phyloP scores from a whole-genome alignment of 2,888 invertebrate genomes.

The Agelastica alni region DNA sequence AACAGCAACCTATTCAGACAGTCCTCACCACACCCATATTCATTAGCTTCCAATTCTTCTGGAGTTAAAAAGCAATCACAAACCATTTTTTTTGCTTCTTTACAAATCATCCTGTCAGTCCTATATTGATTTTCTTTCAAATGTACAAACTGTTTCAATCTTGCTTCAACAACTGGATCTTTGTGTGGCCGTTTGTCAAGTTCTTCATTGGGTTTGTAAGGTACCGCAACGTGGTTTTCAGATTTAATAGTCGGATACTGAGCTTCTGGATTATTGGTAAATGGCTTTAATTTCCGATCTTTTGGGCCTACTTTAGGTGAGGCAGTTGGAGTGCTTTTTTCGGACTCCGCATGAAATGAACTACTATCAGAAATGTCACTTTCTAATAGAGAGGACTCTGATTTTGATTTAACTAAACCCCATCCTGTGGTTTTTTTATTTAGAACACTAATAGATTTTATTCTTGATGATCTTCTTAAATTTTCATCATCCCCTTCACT shows the following conservation, averaged over 20 bases:
- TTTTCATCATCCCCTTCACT: conserved; percentile 33
- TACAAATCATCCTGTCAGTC: conserved; percentile 81
- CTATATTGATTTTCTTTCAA: conserved; percentile 87
- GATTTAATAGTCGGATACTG: conserved; percentile 11
- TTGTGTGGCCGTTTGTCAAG: conserved; percentile 50
- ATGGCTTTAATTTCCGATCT: conserved; percentile 30
- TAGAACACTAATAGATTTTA: conserved; percentile 73
- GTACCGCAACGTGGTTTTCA: conserved; percentile 9
- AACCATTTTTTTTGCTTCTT: conserved; percentile 90
- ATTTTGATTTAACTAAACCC: conserved; percentile 63
- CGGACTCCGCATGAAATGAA: conserved; percentile 40
- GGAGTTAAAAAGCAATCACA: conserved; percentile 91
- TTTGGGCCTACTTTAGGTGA: conserved; percentile 32
- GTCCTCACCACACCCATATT: conserved; percentile 91
- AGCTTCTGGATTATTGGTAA: conserved; percentile 25
- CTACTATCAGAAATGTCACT: conserved; percentile 63
- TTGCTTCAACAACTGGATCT: conserved; percentile 59
- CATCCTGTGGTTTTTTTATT: conserved; percentile 69
- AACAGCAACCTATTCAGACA: conserved; percentile 96
- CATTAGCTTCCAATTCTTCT: conserved; percentile 83
- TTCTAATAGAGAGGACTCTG: conserved; percentile 55
- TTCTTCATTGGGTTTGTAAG: conserved; percentile 54
- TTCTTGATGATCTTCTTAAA: conserved; percentile 74
- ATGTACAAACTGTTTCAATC: conserved; percentile 76
- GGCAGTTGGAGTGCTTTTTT: conserved; percentile 35